Percentiles rank a stretch among this genome's conserved stretches.
These are phyloP conservation scores for Mus musculus DNA, from an alignment of 2,113 vertebrate species.

Conservation along the genomic window DNA sequence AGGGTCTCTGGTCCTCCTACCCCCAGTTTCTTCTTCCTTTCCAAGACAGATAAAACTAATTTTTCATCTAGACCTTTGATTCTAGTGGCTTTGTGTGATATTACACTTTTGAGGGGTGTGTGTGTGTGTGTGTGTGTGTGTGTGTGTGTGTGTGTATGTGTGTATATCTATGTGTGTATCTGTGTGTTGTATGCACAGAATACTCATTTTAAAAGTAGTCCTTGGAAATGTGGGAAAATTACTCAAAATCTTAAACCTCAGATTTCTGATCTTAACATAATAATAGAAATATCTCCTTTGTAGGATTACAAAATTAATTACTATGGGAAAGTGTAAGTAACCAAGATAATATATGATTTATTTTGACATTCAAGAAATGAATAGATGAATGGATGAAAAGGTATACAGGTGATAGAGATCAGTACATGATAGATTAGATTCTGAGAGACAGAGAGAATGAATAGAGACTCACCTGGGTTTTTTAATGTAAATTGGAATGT, in stretches of 20 bases:
- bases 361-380: background rate
- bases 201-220: background rate
- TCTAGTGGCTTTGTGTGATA: background rate
- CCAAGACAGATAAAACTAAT: background rate
- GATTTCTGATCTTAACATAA: constrained; percentile 2
- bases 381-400: background rate
- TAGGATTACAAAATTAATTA: background rate
- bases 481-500: background rate
- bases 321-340: background rate
- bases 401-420: background rate
- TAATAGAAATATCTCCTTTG: background rate
- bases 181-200: background rate
- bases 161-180: too few species aligned
- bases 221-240: background rate
- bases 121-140: background rate
- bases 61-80: background rate
- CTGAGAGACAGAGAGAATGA: background rate
- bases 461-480: background rate
- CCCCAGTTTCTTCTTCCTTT: background rate
- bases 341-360: background rate
- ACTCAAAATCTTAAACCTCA: background rate
- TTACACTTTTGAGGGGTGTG: background rate
- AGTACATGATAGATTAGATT: background rate
- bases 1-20: background rate
- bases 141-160: background rate